Conservation (phyloP, 2,888 invertebrate genomes). For the Ferrisia virgata region DNA sequence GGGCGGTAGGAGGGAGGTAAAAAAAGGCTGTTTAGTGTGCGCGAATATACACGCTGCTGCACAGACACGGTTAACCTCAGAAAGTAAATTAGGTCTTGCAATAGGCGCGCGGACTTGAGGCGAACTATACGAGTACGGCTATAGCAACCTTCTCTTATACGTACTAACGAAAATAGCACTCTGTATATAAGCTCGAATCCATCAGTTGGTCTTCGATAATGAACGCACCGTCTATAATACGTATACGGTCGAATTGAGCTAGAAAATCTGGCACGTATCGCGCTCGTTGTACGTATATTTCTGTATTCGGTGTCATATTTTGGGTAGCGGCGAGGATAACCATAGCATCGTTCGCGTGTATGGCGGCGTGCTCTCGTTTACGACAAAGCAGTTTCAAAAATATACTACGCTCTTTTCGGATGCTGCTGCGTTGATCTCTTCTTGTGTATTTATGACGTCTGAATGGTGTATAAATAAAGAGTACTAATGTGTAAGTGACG, state of each 20-base stretch:
- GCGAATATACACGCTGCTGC: background rate
- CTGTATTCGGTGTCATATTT: slow-evolving; percentile 15
- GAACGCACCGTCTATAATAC: background rate
- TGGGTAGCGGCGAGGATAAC: background rate
- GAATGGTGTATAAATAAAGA: background rate
- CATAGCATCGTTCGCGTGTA: background rate
- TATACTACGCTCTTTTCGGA: background rate
- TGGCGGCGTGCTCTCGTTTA: background rate
- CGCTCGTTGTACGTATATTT: background rate
- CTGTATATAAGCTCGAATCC: background rate
- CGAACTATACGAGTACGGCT: too few species aligned
- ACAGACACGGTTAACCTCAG: background rate
- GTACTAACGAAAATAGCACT: background rate
- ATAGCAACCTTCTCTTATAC: background rate
- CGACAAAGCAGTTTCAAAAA: background rate
- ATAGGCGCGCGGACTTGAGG: background rate
- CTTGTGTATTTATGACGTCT: slow-evolving; percentile 11
- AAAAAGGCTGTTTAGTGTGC: background rate
- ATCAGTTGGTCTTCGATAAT: slow-evolving; percentile 9
- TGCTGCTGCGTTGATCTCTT: background rate
- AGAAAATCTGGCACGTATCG: slow-evolving; percentile 9
- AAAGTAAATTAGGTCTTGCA: background rate
- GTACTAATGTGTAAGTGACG: background rate
- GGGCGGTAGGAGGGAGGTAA: background rate
- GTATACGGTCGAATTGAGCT: background rate